Evolutionary conservation across 2,888 invertebrate species (phyloP).

Genomic region (Drosophila eohydei): DNA sequence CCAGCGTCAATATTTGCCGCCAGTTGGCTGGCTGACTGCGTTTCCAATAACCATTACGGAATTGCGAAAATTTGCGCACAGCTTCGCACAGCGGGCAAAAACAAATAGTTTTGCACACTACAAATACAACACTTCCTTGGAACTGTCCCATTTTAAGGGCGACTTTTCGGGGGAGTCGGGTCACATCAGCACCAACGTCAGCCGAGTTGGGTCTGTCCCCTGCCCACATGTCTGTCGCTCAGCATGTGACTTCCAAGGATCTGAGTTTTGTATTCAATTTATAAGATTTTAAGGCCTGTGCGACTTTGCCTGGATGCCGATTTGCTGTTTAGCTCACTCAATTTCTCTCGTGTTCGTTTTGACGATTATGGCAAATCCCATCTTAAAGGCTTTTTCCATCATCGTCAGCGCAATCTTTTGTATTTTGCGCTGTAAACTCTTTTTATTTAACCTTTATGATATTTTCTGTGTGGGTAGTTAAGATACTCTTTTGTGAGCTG

Average conservation of each 20-base stretch:
- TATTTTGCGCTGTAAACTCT: constrained; percentile 8
- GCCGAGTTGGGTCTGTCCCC: not conserved
- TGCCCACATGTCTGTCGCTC: constrained; percentile 38
- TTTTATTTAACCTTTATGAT: constrained; percentile 8
- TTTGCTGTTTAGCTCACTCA: constrained; percentile 26
- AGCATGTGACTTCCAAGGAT: constrained; percentile 60
- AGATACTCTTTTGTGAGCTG: not conserved
- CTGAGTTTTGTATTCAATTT: constrained; percentile 48
- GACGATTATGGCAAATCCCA: constrained; percentile 45
- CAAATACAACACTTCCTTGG: constrained; percentile 72
- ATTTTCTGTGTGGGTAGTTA: not conserved
- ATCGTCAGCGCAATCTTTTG: constrained; percentile 26
- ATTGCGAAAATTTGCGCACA: constrained; percentile 71
- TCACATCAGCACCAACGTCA: constrained; percentile 48
- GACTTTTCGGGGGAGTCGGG: constrained; percentile 19
- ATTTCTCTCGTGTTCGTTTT: constrained; percentile 21
- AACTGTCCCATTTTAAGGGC: constrained; percentile 31
- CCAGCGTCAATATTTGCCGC: constrained; percentile 68
- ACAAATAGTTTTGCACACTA: constrained; percentile 74
- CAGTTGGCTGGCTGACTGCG: constrained; percentile 54
- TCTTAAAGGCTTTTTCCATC: constrained; percentile 64
- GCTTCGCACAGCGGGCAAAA: constrained; percentile 71
- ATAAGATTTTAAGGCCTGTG: constrained; percentile 53
- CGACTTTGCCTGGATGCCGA: constrained; percentile 15
- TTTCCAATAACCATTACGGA: constrained; percentile 77